Base-by-base conservation (phyloP, 2,113 vertebrate species). In the Neolamprologus tretocephalus region DNA sequence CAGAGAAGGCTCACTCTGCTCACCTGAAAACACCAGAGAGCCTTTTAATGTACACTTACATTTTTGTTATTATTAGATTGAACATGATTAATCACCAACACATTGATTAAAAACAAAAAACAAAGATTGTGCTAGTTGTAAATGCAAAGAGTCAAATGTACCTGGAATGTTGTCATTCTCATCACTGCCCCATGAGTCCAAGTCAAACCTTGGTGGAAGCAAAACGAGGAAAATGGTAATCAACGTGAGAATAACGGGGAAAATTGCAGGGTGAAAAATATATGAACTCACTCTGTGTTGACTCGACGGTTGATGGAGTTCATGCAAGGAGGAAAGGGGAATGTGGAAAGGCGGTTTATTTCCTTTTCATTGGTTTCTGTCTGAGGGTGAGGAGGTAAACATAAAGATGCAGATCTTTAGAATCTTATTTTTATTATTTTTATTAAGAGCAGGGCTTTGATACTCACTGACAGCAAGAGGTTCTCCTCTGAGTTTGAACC, bases 301-400 rank as follows among this genome's bases (percentile, higher is more conserved):
- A 86, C 85, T 57, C 98, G 93, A 2, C 98, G 96, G 75, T 98
- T 96, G 91, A 99, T 98, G 93, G 98, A 99, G 92, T 98, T 97
- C 0, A 96, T 91, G 10, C 98, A 98, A 7, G 98, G 98, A 3
- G 98, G 98, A 79, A 99, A 99, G 8, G 98, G 97, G 68, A 99
- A 98, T 6, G 97, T 99, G 47, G 98, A 99, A 13, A 99, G 97
- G 2, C 98, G 96, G 88, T 99, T 99, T 92, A 99, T 98, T 57
- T 99, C 98, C 95, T 97, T 98, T 91, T 98, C 98, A 0, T 92
- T 96, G 83, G 97, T 97, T 61, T 95, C 92, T 21, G 89, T 58
- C 95, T 96, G 90, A 83, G 49, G 54, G 42, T 23, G 42, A 9
- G 71, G 3, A 42, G 6, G 12, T 53, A 10, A 79, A 63, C 3